Conservation (phyloP, 2,113 vertebrate genomes). For the Chamaea fasciata region DNA sequence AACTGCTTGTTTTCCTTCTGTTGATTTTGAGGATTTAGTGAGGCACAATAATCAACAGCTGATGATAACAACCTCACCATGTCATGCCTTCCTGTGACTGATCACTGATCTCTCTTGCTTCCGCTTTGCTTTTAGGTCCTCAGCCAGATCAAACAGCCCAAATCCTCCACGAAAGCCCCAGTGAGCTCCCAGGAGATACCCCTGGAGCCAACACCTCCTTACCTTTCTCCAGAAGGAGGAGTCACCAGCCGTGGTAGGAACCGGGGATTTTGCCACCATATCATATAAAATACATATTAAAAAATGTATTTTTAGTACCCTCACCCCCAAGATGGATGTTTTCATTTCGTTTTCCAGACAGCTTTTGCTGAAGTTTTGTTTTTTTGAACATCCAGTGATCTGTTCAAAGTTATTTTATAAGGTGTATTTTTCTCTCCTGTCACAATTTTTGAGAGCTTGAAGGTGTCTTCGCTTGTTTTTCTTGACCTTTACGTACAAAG, state of each 20-base stretch:
- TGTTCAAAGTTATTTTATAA: background rate
- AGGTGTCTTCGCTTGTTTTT: background rate
- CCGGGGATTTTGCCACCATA: background rate
- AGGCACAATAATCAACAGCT: background rate
- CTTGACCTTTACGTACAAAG: accelerated
- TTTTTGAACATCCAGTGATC: background rate
- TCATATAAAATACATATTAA: background rate
- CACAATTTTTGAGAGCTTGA: background rate
- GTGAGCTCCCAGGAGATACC: slow-evolving; percentile 57
- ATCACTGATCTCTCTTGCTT: background rate
- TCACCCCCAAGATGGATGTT: background rate
- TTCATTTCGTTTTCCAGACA: background rate
- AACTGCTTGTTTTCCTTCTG: background rate
- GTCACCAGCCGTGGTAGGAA: slow-evolving; percentile 69
- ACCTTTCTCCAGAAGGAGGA: slow-evolving; percentile 72
- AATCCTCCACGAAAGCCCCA: slow-evolving; percentile 51
- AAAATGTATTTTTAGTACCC: background rate
- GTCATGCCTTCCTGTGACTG: background rate
- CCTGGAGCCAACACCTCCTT: slow-evolving; percentile 37
- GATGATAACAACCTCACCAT: background rate
- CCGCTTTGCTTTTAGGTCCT: slow-evolving; percentile 62
- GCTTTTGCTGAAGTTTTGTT: background rate
- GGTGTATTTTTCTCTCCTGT: background rate
- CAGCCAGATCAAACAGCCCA: slow-evolving; percentile 66
- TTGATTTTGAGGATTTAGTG: background rate